phyloP scores from a whole-genome alignment of 2,113 vertebrate species.

The Poeciliopsis retropinna region DNA sequence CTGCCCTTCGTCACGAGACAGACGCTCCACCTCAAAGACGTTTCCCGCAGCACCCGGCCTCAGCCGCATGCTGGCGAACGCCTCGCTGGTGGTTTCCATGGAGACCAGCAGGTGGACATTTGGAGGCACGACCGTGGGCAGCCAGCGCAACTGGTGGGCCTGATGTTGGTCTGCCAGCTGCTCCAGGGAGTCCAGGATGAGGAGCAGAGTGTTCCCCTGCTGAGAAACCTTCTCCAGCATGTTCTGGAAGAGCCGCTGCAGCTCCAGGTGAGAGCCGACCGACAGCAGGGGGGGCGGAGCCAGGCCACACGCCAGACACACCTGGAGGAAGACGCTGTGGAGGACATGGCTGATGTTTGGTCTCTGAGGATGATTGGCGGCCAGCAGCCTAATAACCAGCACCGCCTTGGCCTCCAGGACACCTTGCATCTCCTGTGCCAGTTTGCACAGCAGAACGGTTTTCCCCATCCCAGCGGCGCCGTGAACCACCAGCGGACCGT shows the following conservation, averaged over 20 bases:
- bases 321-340: constrained; percentile 77
- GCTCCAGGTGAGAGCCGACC: constrained; percentile 58
- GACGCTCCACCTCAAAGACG: constrained; percentile 73
- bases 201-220: constrained; percentile 70
- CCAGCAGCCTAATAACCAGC: constrained; percentile 74
- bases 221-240: constrained; percentile 74
- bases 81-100: constrained; percentile 50
- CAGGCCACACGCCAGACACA: constrained; percentile 76
- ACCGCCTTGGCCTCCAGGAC: constrained; percentile 58
- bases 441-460: constrained; percentile 79
- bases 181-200: constrained; percentile 82
- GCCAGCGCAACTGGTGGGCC: constrained; percentile 72
- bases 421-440: constrained; percentile 63
- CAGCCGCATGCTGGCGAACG: constrained; percentile 51
- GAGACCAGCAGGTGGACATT: constrained; percentile 82
- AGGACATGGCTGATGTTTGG: constrained; percentile 72
- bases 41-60: constrained; percentile 29
- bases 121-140: constrained; percentile 79
- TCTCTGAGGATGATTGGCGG: constrained; percentile 68
- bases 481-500: constrained; percentile 76
- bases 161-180: constrained; percentile 62
- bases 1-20: constrained; percentile 68
- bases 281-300: constrained; percentile 66
- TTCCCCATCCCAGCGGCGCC: constrained; percentile 82
- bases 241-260: constrained; percentile 75